These are phyloP conservation scores for Drosophila pachea DNA, from an alignment of 1,140 invertebrate species.

Conservation along the genomic window DNA sequence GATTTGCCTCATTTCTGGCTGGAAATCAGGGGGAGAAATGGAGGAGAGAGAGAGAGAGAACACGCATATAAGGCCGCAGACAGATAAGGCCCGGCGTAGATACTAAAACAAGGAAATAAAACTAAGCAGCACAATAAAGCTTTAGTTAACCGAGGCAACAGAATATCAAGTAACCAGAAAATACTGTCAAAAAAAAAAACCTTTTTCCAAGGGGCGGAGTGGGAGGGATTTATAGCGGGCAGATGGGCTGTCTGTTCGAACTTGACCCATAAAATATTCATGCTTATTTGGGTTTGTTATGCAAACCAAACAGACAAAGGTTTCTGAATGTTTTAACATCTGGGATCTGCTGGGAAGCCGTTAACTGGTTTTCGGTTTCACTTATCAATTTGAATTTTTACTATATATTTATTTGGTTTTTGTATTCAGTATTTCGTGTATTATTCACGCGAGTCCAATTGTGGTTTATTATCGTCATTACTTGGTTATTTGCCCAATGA, in stretches of 20 bases:
- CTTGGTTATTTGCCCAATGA: conserved; percentile 9
- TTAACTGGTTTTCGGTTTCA: conserved; percentile 8
- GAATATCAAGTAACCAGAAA: background rate
- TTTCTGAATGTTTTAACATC: conserved; percentile 4
- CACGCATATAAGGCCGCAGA: background rate
- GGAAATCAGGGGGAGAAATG: too few species aligned
- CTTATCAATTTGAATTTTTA: conserved; percentile 6
- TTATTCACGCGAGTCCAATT: conserved; percentile 23
- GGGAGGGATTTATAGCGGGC: background rate
- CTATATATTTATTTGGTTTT: background rate
- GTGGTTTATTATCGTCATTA: conserved; percentile 13
- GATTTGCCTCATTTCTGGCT: too few species aligned
- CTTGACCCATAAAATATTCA: conserved; percentile 16
- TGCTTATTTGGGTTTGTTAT: background rate
- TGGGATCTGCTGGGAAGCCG: background rate
- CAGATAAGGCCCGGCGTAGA: conserved; percentile 3
- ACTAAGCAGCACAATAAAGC: conserved; percentile 11
- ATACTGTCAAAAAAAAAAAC: background rate
- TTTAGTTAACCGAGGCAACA: conserved; percentile 1
- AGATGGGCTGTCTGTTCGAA: background rate
- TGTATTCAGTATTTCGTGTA: background rate
- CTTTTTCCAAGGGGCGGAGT: background rate
- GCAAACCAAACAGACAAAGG: background rate
- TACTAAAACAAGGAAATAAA: conserved; percentile 2
- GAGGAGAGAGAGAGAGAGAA: too few species aligned